These are phyloP conservation scores for Tinea trinotella DNA, from an alignment of 2,888 invertebrate genomes.

Conservation along the genomic window DNA sequence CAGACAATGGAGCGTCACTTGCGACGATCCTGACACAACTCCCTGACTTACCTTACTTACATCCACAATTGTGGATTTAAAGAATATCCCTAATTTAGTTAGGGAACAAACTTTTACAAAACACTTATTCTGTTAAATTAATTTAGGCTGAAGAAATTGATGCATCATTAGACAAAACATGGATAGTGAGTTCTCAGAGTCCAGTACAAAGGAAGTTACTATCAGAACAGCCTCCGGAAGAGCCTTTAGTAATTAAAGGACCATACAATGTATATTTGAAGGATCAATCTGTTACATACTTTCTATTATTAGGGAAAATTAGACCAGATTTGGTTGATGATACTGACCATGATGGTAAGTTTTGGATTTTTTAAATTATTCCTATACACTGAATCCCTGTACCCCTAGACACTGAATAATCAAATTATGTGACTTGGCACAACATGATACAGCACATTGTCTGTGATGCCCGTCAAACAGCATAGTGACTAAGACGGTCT, in stretches of 20 bases:
- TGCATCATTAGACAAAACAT: conserved; percentile 88
- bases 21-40: no score
- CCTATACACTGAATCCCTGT: no score
- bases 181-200: conserved; percentile 93
- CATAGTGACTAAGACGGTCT: no score
- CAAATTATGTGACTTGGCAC: no score
- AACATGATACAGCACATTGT: no score
- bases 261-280: conserved; percentile 86
- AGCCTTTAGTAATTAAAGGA: conserved; percentile 87
- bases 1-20: no score
- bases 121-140: background rate
- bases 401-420: background rate
- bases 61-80: no score
- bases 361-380: background rate
- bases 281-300: conserved; percentile 84
- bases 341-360: conserved; percentile 77
- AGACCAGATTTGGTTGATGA: conserved; percentile 53
- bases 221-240: conserved; percentile 66
- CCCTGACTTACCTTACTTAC: no score
- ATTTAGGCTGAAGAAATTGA: conserved; percentile 78
- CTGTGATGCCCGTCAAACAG: no score
- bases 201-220: conserved; percentile 80
- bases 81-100: no score
- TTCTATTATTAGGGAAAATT: conserved; percentile 80
- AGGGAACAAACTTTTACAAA: no score